Evolutionary conservation across 2,113 vertebrate species (phyloP).

Genomic region (Notarius lentiginosus): DNA sequence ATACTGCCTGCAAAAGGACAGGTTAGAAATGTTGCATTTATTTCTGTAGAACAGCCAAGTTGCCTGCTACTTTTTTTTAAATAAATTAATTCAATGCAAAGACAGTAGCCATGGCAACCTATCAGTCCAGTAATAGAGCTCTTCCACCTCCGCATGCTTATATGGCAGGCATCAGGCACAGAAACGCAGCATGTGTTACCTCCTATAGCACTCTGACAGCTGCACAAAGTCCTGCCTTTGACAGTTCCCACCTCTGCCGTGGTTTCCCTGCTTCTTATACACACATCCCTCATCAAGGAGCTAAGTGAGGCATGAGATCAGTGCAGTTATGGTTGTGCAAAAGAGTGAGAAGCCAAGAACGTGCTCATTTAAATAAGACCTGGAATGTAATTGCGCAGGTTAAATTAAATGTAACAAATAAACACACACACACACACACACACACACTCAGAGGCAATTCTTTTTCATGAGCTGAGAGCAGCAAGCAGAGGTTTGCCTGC

Average conservation of each 20-base stretch:
- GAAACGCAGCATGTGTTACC: conserved; percentile 36
- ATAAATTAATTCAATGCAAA: conserved; percentile 73
- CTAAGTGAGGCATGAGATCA: background rate
- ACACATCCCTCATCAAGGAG: background rate
- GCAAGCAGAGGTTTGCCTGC: conserved; percentile 64
- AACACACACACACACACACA: conserved; percentile 23
- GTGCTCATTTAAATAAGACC: background rate
- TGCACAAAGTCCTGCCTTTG: conserved; percentile 34
- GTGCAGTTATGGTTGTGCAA: background rate
- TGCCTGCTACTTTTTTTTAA: conserved; percentile 48
- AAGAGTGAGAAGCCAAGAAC: background rate
- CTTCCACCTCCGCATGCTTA: conserved; percentile 66
- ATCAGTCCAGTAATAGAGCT: conserved; percentile 65
- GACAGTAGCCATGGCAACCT: conserved; percentile 76
- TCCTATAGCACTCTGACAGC: conserved; percentile 44
- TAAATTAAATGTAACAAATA: conserved; percentile 16
- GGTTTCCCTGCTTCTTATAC: background rate
- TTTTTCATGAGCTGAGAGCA: conserved; percentile 69
- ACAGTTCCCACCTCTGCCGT: conserved; percentile 28
- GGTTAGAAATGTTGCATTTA: conserved; percentile 40
- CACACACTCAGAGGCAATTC: conserved; percentile 12
- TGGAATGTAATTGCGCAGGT: background rate
- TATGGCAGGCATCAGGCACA: conserved; percentile 53
- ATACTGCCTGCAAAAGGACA: conserved; percentile 30
- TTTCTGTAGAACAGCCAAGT: conserved; percentile 47